phyloP scores from a whole-genome alignment of 2,113 vertebrate genomes.

The Oryzias woworae region DNA sequence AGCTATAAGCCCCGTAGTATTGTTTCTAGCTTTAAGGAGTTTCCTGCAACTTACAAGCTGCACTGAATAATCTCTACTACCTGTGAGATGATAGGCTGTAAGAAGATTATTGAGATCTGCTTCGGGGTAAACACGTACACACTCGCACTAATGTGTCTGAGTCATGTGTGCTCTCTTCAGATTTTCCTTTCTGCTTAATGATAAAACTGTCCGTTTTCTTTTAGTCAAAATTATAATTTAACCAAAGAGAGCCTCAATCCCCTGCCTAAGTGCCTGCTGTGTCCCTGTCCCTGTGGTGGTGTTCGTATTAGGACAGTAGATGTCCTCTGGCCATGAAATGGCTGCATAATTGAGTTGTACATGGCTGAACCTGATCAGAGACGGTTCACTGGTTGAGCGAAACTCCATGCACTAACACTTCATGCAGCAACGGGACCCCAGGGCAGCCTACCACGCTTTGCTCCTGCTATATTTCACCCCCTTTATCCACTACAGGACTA shows the following conservation, averaged over 20 bases:
- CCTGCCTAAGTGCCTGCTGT: conserved; percentile 31
- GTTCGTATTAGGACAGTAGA: conserved; percentile 67
- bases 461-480: conserved; percentile 54
- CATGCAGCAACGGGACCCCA: conserved; percentile 60
- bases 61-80: conserved; percentile 44
- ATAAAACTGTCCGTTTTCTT: too few species aligned
- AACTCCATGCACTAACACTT: conserved; percentile 70
- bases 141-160: conserved; percentile 2
- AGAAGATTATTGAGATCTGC: conserved; percentile 51
- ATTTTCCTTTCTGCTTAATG: too few species aligned
- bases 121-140: conserved; percentile 7
- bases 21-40: conserved; percentile 13
- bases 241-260: conserved; percentile 31
- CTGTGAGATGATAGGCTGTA: conserved; percentile 35
- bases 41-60: conserved; percentile 22
- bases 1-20: conserved; percentile 31
- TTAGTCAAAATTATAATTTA: neutral
- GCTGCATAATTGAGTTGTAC: conserved; percentile 80
- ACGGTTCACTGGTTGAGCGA: conserved; percentile 76
- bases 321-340: conserved; percentile 76
- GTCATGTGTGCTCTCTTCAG: conserved; percentile 3
- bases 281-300: conserved; percentile 48
- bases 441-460: conserved; percentile 53
- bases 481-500: conserved; percentile 49
- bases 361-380: conserved; percentile 79